Evolutionary conservation across 2,888 invertebrate genomes (phyloP).

Genomic region (Punctoribates punctum): DNA sequence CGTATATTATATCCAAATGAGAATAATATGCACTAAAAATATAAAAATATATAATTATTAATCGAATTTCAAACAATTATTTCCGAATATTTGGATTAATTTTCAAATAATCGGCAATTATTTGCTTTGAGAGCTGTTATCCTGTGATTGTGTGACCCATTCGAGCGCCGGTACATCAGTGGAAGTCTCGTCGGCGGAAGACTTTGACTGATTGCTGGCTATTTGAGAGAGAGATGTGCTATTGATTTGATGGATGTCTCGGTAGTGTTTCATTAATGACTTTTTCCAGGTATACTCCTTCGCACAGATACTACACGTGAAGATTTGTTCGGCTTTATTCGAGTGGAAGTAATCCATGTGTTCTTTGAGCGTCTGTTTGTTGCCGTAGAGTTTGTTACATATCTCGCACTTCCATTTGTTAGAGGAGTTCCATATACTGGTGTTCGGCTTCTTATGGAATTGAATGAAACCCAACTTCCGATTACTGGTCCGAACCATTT

Average conservation of each 20-base stretch:
- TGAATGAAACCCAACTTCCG: background rate
- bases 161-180: background rate
- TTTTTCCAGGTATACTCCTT: conserved; percentile 43
- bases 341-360: conserved; percentile 43
- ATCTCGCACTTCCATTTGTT: conserved; percentile 43
- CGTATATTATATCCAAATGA: background rate
- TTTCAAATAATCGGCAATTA: background rate
- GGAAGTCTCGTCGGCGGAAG: background rate
- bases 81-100: too few relatives aligned
- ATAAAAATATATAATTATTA: too few relatives aligned
- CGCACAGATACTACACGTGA: conserved; percentile 39
- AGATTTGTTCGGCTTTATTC: conserved; percentile 41
- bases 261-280: conserved; percentile 42
- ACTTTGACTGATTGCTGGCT: background rate
- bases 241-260: conserved; percentile 42
- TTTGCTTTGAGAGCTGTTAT: conserved; percentile 22
- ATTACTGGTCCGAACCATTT: conserved; percentile 16
- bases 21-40: too few relatives aligned
- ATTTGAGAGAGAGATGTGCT: conserved; percentile 20
- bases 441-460: background rate
- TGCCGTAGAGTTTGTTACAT: conserved; percentile 42
- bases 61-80: too few relatives aligned
- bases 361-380: conserved; percentile 42
- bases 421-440: conserved; percentile 13
- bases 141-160: conserved; percentile 21